Base-by-base conservation (phyloP, 2,113 vertebrate genomes). In the Brachyhypopomus gauderio region DNA sequence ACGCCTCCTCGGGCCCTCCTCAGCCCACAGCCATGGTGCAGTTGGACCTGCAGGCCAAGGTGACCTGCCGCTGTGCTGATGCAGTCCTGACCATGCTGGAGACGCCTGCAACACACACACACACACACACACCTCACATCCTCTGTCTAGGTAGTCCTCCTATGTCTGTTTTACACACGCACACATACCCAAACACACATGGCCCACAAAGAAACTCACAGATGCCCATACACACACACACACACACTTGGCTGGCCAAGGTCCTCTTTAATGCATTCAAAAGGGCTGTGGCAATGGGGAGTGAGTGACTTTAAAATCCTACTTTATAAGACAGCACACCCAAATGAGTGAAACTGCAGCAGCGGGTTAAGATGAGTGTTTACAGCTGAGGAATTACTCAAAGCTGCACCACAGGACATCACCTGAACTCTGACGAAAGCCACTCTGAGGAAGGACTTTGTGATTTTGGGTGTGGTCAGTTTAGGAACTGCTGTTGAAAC, bases 11-110 rank as follows among this genome's bases (percentile, higher is more conserved):
- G 84, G 45, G 88, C 91, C 92, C 89, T 75, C 75, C 89, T 76
- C 75, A 63, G 77, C 84, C 92, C 92, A 91, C 93, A 92, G 89
- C 88, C 81, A 91, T 92, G 93, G 92, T 94, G 90, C 92, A 92
- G 88, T 89, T 91, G 90, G 89, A 91, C 86, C 91, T 79, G 93
- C 89, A 84, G 91, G 92, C 93, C 93, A 90, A 93, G 92, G 92
- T 91, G 92, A 94, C 91, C 91, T 90, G 91, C 94, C 92, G 90
- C 92, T 93, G 89, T 93, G 84, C 76, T 80, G 73, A 74, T 83
- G 81, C 81, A 83, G 84, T 80, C 70, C 81, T 80, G 78, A 81
- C 74, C 22, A 75, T 83, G 77, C 81, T 86, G 81, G 78, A 88
- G 85, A 72, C 11, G 23, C 66, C 80, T 77, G 78, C 79, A 55